Evolutionary conservation across 1,140 invertebrate species (phyloP).

Genomic region (Caenorhabditis tropicalis): DNA sequence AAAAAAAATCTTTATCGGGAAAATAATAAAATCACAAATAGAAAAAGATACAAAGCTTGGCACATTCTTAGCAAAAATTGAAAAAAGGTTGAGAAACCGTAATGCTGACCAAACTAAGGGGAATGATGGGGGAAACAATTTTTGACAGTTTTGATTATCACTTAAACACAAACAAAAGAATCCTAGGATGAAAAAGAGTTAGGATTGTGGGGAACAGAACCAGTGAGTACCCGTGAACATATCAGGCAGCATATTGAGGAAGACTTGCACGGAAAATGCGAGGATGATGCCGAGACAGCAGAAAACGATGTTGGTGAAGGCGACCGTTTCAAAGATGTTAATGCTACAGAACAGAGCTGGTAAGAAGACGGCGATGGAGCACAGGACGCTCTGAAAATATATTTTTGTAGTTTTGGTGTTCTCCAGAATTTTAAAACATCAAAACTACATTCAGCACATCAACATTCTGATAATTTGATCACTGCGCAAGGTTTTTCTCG

Average conservation of each 20-base stretch:
- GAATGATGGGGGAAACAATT: not conserved
- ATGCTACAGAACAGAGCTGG: constrained; percentile 6
- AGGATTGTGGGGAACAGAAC: not conserved
- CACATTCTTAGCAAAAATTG: not conserved
- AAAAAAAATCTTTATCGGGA: too few species aligned
- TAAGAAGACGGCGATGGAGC: not conserved
- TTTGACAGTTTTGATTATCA: too few species aligned
- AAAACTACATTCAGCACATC: not conserved
- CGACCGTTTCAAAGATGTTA: not conserved
- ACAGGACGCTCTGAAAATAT: constrained; percentile 34
- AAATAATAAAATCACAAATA: not conserved
- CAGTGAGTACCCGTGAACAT: constrained; percentile 29
- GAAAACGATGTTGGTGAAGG: constrained; percentile 3
- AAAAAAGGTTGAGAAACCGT: not conserved
- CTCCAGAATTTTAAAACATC: not conserved
- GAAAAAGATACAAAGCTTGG: not conserved
- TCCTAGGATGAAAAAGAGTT: not conserved
- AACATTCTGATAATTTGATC: not conserved
- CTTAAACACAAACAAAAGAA: not conserved
- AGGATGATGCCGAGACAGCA: not conserved
- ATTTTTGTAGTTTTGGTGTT: not conserved
- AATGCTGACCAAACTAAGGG: not conserved
- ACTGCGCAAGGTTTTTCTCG: not conserved
- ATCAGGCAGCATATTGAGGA: constrained; percentile 22
- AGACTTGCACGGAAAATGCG: not conserved